phyloP scores from a whole-genome alignment of 2,113 vertebrate species.

The Tachycineta bicolor region DNA sequence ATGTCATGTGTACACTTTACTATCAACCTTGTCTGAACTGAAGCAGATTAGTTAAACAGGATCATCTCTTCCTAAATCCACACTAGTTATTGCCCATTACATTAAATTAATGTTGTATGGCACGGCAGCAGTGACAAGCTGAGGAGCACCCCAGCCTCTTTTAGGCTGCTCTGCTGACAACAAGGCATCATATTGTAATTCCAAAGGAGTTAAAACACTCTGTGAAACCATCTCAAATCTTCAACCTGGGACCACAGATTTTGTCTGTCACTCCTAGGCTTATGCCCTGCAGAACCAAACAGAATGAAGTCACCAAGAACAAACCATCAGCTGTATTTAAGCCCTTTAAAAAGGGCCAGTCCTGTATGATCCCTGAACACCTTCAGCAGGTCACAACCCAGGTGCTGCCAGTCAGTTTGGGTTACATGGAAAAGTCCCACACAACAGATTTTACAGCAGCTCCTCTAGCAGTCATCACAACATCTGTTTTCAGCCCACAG shows the following conservation, averaged over 20 bases:
- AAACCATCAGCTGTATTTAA: not conserved
- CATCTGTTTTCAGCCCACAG: rapidly evolving
- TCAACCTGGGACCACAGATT: not conserved
- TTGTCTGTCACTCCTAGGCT: rapidly evolving
- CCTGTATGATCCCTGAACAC: not conserved
- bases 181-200: not conserved
- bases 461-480: not conserved
- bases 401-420: not conserved
- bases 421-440: not conserved
- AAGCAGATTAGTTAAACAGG: constrained; percentile 51
- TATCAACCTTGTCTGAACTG: constrained; percentile 37
- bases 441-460: not conserved
- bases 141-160: not conserved
- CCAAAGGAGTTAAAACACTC: not conserved
- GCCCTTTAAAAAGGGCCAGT: not conserved
- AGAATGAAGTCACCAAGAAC: not conserved
- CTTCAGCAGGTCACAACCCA: not conserved
- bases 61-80: constrained; percentile 34
- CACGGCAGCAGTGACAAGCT: not conserved
- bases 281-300: not conserved
- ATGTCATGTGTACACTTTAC: constrained; percentile 14
- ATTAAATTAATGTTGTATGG: constrained; percentile 14
- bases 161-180: not conserved
- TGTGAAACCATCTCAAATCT: not conserved
- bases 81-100: not conserved